Evolutionary conservation across 1,140 invertebrate genomes (phyloP).

Genomic region (Potamilus streckersoni): DNA sequence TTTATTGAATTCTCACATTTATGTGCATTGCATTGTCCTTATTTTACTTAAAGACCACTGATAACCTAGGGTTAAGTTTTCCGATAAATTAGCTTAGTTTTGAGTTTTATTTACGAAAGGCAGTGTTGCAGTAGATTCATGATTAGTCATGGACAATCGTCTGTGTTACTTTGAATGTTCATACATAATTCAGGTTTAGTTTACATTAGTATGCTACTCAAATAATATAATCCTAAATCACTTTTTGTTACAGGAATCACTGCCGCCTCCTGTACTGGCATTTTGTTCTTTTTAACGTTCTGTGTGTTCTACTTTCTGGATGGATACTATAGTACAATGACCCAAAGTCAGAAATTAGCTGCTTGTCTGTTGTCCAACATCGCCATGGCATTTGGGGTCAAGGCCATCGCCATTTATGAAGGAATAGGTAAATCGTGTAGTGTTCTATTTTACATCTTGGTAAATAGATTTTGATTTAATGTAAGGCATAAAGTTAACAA

Average conservation of each 20-base stretch:
- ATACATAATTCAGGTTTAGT: too few relatives aligned
- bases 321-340: slow-evolving; percentile 67
- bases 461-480: not conserved
- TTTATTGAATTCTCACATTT: too few relatives aligned
- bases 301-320: slow-evolving; percentile 71
- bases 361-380: slow-evolving; percentile 45
- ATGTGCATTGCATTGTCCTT: too few relatives aligned
- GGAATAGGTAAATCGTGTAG: slow-evolving; percentile 66
- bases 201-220: too few relatives aligned
- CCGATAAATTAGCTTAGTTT: too few relatives aligned
- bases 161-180: too few relatives aligned
- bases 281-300: slow-evolving; percentile 59
- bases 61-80: too few relatives aligned
- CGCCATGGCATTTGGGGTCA: slow-evolving; percentile 48
- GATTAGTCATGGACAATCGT: too few relatives aligned
- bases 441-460: not conserved
- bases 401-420: slow-evolving; percentile 52
- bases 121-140: too few relatives aligned
- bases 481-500: not conserved
- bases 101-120: too few relatives aligned
- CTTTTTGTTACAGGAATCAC: slow-evolving; percentile 51
- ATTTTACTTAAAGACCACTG: too few relatives aligned
- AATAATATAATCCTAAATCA: not conserved
- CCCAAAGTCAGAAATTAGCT: slow-evolving; percentile 32
- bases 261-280: slow-evolving; percentile 54